A percentile compares a stretch with the other conserved stretches of the same genome.
Evolutionary conservation across 2,888 invertebrate species (phyloP).

Genomic region (Odontothrips loti): DNA sequence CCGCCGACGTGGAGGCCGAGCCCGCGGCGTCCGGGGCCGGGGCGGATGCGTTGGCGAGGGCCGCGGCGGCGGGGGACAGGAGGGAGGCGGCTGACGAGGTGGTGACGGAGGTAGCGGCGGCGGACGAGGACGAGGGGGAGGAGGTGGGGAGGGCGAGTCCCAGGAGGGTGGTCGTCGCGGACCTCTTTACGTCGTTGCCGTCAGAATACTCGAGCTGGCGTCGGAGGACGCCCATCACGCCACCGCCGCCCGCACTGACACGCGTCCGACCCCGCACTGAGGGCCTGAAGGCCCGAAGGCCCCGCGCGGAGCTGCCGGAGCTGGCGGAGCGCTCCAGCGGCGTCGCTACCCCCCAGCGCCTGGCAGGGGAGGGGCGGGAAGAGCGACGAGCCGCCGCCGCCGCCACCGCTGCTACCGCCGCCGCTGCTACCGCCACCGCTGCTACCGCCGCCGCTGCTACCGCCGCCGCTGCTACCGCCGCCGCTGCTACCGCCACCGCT

Average conservation of each 20-base stretch:
- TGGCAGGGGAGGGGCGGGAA: not conserved
- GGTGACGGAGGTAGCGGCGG: not conserved
- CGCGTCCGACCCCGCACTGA: not conserved
- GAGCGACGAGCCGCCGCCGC: not conserved
- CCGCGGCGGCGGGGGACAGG: not conserved
- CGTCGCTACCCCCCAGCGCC: not conserved
- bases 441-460: not conserved
- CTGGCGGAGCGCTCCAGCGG: not conserved
- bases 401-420: not conserved
- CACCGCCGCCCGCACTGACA: not conserved
- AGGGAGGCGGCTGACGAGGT: not conserved
- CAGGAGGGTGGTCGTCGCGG: not conserved
- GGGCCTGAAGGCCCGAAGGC: not conserved
- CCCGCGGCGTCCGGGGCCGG: not conserved
- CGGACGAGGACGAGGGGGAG: not conserved
- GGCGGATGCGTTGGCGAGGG: not conserved
- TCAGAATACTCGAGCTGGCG: constrained; percentile 7
- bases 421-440: not conserved
- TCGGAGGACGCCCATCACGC: not conserved
- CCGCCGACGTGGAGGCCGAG: not conserved
- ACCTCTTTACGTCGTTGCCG: not conserved
- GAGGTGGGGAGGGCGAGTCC: not conserved
- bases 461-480: not conserved
- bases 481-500: not conserved
- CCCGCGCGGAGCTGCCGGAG: too few relatives aligned